These are phyloP conservation scores for Ciconia stormi DNA, from an alignment of 2,113 vertebrate genomes.

Conservation along the genomic window DNA sequence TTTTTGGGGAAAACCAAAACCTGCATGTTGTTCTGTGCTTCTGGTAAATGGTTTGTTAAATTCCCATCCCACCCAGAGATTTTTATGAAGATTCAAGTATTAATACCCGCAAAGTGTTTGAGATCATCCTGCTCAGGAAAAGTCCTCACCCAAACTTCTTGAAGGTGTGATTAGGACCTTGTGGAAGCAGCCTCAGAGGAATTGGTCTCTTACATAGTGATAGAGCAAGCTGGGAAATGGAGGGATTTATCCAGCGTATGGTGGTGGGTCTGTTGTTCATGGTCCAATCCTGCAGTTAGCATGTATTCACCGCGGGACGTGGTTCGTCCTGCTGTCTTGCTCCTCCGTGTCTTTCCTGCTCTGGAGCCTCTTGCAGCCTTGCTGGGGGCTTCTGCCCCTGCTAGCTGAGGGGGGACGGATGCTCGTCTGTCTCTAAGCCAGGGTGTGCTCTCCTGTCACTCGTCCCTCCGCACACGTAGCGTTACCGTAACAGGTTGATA, in stretches of 20 bases:
- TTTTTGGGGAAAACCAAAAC: neutral
- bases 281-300: neutral
- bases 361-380: neutral
- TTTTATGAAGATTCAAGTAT: neutral
- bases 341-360: neutral
- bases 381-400: neutral
- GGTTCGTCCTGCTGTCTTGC: neutral
- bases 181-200: neutral
- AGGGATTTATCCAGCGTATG: neutral
- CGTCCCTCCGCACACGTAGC: accelerated
- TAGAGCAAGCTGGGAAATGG: neutral
- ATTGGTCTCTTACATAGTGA: neutral
- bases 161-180: neutral
- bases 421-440: neutral
- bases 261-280: neutral
- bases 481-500: neutral
- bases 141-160: neutral
- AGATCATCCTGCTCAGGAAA: neutral
- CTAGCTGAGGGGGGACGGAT: no score
- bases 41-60: neutral
- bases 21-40: neutral
- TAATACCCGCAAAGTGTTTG: neutral
- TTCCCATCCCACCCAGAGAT: neutral
- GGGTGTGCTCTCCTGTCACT: neutral
- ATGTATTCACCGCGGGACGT: accelerated